Evolutionary conservation across 2,888 invertebrate species (phyloP).

Genomic region (Sialis lutaria): DNA sequence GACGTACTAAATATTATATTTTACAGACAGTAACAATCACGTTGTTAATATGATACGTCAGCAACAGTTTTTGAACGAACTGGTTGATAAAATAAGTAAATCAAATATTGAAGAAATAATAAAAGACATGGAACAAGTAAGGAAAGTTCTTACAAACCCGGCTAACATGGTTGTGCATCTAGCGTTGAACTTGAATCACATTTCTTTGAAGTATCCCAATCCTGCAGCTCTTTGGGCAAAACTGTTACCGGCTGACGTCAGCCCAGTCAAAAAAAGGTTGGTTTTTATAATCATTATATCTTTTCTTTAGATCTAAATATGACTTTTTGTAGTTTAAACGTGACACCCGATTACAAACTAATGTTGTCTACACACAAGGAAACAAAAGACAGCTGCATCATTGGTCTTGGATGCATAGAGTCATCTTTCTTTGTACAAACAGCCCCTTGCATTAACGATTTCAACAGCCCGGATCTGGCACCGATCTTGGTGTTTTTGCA

Average conservation of each 20-base stretch:
- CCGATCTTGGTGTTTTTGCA: slow-evolving; percentile 63
- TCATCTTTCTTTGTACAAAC: slow-evolving; percentile 55
- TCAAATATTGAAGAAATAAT: slow-evolving; percentile 29
- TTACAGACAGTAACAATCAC: slow-evolving; percentile 51
- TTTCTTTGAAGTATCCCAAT: slow-evolving; percentile 25
- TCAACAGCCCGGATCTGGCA: slow-evolving; percentile 44
- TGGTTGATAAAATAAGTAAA: slow-evolving; percentile 41
- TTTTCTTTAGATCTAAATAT: background rate
- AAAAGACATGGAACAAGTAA: slow-evolving; percentile 36
- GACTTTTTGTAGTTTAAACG: slow-evolving; percentile 18
- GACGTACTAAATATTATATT: slow-evolving; percentile 1
- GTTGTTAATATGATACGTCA: slow-evolving; percentile 56
- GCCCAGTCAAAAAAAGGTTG: slow-evolving; percentile 3
- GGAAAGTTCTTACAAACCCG: slow-evolving; percentile 37
- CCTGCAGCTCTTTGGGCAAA: slow-evolving; percentile 35
- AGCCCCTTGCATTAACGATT: slow-evolving; percentile 45
- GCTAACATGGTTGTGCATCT: slow-evolving; percentile 52
- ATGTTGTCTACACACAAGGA: slow-evolving; percentile 18
- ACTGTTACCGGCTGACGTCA: slow-evolving; percentile 15
- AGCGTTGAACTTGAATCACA: slow-evolving; percentile 47
- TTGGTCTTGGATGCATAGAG: slow-evolving; percentile 70
- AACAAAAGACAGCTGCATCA: slow-evolving; percentile 39
- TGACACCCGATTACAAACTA: slow-evolving; percentile 28
- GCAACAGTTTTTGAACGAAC: slow-evolving; percentile 51
- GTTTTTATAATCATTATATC: background rate